Conservation (phyloP, 2,797 vertebrate species). For the Dendrocincla fuliginosa region DNA sequence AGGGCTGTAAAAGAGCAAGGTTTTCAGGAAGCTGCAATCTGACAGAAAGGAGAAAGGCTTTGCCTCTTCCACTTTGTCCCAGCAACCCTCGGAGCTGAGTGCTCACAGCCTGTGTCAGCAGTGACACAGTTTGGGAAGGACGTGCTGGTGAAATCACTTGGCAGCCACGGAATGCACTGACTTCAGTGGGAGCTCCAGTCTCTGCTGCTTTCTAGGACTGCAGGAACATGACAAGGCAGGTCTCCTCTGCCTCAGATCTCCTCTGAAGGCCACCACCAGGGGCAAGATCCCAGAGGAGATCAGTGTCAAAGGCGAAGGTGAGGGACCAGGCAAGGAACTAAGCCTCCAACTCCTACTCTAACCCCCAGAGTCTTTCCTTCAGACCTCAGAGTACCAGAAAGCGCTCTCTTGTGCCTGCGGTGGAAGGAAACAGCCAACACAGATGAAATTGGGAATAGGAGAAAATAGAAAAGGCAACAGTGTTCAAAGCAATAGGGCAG, state of each 20-base stretch:
- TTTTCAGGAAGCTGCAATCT: neutral
- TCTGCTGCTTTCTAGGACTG: neutral
- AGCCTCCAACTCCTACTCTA: neutral
- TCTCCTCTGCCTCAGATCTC: neutral
- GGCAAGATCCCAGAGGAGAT: neutral
- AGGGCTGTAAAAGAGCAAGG: neutral
- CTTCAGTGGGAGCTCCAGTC: neutral
- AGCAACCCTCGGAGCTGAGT: neutral
- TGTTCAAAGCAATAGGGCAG: neutral
- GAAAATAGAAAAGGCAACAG: neutral
- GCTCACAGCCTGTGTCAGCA: neutral
- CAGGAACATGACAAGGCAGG: neutral
- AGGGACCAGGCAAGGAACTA: neutral
- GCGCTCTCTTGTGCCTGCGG: neutral
- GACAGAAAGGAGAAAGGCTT: neutral
- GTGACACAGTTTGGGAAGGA: neutral
- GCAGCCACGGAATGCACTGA: neutral
- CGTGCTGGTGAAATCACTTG: neutral
- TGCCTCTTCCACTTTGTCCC: neutral
- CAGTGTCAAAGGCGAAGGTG: neutral
- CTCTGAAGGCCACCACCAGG: neutral
- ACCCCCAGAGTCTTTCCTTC: neutral
- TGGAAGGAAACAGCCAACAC: neutral
- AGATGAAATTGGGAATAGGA: neutral
- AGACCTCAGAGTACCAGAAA: neutral